Percentiles rank a stretch among this genome's conserved stretches.
Evolutionary conservation across 2,888 invertebrate genomes (phyloP).

Genomic region (Acronicta psi): DNA sequence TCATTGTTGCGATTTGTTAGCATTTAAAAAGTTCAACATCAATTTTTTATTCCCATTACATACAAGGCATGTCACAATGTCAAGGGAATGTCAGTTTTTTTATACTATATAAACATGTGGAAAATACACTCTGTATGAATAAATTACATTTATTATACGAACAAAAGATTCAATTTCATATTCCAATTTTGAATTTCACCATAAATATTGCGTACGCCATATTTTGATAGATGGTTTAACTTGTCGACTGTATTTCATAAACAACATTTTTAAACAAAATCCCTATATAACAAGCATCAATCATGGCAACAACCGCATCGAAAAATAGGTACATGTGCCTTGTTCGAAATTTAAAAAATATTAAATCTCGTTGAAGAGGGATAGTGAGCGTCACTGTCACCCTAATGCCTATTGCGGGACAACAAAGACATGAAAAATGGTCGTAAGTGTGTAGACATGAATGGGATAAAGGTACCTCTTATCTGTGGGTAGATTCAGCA

Average conservation of each 20-base stretch:
- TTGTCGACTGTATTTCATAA: slow-evolving; percentile 30
- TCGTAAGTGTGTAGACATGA: slow-evolving; percentile 76
- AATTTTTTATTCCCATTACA: too few species aligned
- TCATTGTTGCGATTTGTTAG: too few species aligned
- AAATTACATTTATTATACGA: not conserved
- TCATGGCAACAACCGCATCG: slow-evolving; percentile 53
- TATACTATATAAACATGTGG: too few species aligned
- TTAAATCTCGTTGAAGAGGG: slow-evolving; percentile 69
- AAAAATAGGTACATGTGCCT: slow-evolving; percentile 42
- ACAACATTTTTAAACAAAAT: slow-evolving; percentile 37
- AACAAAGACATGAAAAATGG: slow-evolving; percentile 88
- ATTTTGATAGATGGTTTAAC: slow-evolving; percentile 38
- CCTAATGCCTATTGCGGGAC: slow-evolving; percentile 79
- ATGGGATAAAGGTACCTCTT: slow-evolving; percentile 83
- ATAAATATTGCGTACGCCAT: slow-evolving; percentile 15
- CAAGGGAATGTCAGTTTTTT: too few species aligned
- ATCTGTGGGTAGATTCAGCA: slow-evolving; percentile 79
- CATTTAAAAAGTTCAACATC: too few species aligned
- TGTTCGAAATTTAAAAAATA: slow-evolving; percentile 65
- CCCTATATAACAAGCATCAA: slow-evolving; percentile 49
- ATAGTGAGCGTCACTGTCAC: slow-evolving; percentile 71
- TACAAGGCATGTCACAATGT: too few species aligned
- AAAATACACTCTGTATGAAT: not conserved
- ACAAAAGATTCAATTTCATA: slow-evolving; percentile 2
- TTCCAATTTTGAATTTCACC: slow-evolving; percentile 6